Conservation (phyloP, 2,888 invertebrate genomes). For the Caenorhabditis doughertyi region DNA sequence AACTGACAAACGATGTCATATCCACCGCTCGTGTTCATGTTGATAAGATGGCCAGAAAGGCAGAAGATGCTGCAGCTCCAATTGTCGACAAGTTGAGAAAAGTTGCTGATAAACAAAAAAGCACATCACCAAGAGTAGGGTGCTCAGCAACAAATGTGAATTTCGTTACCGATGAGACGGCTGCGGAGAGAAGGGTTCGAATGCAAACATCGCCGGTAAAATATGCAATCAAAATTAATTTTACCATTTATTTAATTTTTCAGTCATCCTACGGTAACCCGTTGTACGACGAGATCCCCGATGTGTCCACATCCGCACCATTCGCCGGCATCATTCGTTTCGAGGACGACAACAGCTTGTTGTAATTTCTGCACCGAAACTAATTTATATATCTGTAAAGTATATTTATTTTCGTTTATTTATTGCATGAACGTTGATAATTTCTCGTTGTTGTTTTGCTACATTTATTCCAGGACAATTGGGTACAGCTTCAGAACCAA, state of each 20-base stretch:
- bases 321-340: conserved; percentile 46
- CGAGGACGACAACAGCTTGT: conserved; percentile 39
- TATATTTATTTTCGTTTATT: conserved; percentile 52
- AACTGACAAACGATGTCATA: conserved; percentile 39
- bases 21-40: conserved; percentile 45
- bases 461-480: too few relatives aligned
- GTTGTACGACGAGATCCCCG: conserved; percentile 57
- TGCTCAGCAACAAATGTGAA: conserved; percentile 59
- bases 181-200: conserved; percentile 30
- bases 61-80: conserved; percentile 57
- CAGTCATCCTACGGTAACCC: conserved; percentile 61
- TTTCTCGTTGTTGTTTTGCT: too few relatives aligned
- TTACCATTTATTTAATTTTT: background rate
- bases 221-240: background rate
- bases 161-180: conserved; percentile 57
- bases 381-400: conserved; percentile 35
- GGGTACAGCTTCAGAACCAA: too few relatives aligned
- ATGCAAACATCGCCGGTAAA: conserved; percentile 56
- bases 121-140: conserved; percentile 42
- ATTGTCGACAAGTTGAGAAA: conserved; percentile 50
- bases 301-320: conserved; percentile 23
- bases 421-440: conserved; percentile 59
- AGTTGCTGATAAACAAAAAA: conserved; percentile 14
- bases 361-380: conserved; percentile 7
- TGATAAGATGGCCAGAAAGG: conserved; percentile 55